Evolutionary conservation across 92 coral and sea anemone genomes (phyloP).

Genomic region (Epizoanthus stellaris): DNA sequence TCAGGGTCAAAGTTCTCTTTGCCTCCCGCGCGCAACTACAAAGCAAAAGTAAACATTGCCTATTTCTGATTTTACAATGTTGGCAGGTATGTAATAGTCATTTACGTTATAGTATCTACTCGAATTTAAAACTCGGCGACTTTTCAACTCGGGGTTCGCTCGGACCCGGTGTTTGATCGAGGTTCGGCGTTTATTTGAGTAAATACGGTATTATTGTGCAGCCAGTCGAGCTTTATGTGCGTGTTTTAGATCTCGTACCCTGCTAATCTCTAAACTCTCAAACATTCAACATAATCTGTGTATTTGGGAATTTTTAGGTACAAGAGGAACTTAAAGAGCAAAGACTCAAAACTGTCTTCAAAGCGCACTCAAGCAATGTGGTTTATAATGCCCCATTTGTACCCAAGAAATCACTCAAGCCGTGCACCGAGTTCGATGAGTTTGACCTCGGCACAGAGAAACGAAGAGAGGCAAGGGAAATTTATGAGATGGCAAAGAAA

Average conservation of each 20-base stretch:
- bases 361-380: constrained; percentile 84
- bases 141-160: neutral
- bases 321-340: constrained; percentile 78
- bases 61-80: too few species aligned
- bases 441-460: constrained; percentile 80
- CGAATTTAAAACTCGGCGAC: neutral
- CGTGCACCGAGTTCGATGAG: constrained; percentile 83
- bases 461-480: constrained; percentile 87
- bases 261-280: neutral
- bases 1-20: too few species aligned
- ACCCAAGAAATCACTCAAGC: constrained; percentile 88
- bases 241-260: neutral
- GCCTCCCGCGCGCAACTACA: too few species aligned
- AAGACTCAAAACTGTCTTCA: constrained; percentile 80
- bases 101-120: neutral
- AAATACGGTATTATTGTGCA: neutral
- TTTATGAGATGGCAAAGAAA: constrained; percentile 73
- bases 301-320: constrained; percentile 52
- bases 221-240: too few species aligned
- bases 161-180: neutral
- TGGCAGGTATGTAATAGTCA: too few species aligned
- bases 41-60: too few species aligned
- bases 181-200: neutral
- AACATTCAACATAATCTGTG: neutral
- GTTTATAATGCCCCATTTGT: constrained; percentile 83